Evolutionary conservation across 2,113 vertebrate genomes (phyloP).

Genomic region (Stegastes partitus): DNA sequence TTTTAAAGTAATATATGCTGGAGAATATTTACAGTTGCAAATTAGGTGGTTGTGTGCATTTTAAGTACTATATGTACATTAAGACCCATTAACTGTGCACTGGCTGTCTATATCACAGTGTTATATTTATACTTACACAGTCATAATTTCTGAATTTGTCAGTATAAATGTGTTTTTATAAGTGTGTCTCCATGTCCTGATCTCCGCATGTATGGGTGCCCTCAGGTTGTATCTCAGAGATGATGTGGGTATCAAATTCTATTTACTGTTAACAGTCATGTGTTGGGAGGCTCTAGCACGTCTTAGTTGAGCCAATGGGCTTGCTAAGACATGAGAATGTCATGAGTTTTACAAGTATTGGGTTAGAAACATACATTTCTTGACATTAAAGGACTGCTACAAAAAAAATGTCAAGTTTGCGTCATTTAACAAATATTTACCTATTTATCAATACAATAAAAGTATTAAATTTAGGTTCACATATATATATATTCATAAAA

Average conservation of each 20-base stretch:
- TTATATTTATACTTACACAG: slow-evolving; percentile 14
- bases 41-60: slow-evolving; percentile 16
- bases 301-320: no score
- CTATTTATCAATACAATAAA: no score
- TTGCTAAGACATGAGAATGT: no score
- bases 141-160: slow-evolving; percentile 14
- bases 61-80: slow-evolving; percentile 7
- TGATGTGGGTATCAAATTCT: neutral
- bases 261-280: neutral
- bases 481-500: no score
- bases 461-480: no score
- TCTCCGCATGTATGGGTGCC: neutral
- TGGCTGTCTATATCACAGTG: neutral
- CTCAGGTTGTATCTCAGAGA: neutral
- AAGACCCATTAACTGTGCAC: neutral
- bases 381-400: no score
- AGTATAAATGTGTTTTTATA: neutral
- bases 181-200: neutral
- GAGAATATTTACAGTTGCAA: slow-evolving; percentile 37
- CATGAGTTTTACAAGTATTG: no score
- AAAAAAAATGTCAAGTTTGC: no score
- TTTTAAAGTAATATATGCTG: slow-evolving; percentile 21
- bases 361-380: no score
- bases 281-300: no score
- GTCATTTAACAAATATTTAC: no score